Conservation (phyloP, 2,888 invertebrate species). For the Cantharis nigra region DNA sequence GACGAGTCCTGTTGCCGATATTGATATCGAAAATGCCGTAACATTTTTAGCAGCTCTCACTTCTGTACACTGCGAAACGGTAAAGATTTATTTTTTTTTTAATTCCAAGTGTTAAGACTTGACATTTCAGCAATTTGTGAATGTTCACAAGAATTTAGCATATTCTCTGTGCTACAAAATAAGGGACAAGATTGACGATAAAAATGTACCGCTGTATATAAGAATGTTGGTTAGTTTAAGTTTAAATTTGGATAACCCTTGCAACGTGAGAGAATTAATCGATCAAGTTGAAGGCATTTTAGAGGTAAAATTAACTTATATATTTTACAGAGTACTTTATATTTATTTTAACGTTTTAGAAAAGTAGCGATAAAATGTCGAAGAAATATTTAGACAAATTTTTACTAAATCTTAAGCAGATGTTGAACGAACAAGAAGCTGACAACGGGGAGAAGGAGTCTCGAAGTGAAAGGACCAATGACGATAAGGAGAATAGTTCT, state of each 20-base stretch:
- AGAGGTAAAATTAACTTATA: conserved; percentile 6
- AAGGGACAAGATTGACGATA: conserved; percentile 15
- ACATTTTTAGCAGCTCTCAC: conserved; percentile 22
- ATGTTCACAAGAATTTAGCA: conserved; percentile 31
- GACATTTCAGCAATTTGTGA: conserved; percentile 8
- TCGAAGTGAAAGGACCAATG: neutral
- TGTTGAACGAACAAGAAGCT: neutral
- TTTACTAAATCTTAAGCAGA: conserved; percentile 1
- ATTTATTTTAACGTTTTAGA: conserved; percentile 7
- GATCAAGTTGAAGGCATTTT: conserved; percentile 16
- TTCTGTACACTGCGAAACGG: conserved; percentile 4
- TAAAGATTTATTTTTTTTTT: neutral
- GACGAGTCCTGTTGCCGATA: conserved; percentile 23
- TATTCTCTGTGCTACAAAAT: conserved; percentile 28
- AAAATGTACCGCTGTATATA: conserved; percentile 20
- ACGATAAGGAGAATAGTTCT: neutral
- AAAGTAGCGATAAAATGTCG: conserved; percentile 8
- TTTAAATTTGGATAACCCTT: conserved; percentile 8
- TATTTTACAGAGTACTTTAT: neutral
- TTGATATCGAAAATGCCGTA: conserved; percentile 23
- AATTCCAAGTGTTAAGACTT: neutral
- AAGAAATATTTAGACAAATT: conserved; percentile 18
- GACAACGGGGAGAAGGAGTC: neutral
- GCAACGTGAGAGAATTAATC: conserved; percentile 17
- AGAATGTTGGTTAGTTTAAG: conserved; percentile 28